These are phyloP conservation scores for Synanthedon andrenaeformis DNA, from an alignment of 2,888 invertebrate genomes.

Conservation along the genomic window DNA sequence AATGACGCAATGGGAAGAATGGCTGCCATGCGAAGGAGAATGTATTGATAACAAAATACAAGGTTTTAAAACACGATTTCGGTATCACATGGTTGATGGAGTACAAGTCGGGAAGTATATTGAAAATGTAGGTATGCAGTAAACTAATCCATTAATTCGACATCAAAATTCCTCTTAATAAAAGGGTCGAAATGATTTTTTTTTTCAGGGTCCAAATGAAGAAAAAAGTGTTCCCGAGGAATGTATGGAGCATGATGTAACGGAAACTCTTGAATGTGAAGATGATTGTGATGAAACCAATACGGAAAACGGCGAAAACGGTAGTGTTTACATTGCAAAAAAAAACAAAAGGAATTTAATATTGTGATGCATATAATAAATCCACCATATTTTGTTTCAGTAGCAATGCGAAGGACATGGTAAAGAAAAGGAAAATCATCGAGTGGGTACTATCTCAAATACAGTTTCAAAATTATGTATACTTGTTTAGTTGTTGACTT, in stretches of 20 bases:
- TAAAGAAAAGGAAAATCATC: no score
- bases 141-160: background rate
- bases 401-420: no score
- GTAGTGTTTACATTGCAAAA: background rate
- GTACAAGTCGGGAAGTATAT: constrained; percentile 25
- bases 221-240: constrained; percentile 21
- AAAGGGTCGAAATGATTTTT: background rate
- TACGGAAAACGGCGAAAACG: constrained; percentile 5
- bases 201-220: constrained; percentile 23
- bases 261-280: constrained; percentile 25
- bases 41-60: constrained; percentile 28
- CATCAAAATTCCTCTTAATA: background rate
- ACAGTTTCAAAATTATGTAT: no score
- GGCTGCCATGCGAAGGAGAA: constrained; percentile 41
- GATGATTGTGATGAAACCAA: constrained; percentile 26
- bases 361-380: no score
- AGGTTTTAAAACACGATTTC: constrained; percentile 36
- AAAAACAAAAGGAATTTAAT: no score
- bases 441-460: no score
- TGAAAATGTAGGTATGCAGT: constrained; percentile 17
- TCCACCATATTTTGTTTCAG: no score
- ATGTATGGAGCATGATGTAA: constrained; percentile 19
- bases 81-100: constrained; percentile 37
- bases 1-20: constrained; percentile 46
- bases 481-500: no score